Evolutionary conservation across 92 coral and sea anemone species (phyloP), one percentile per base, ranked within the genome.

Genomic region (Bergia puertoricense): DNA sequence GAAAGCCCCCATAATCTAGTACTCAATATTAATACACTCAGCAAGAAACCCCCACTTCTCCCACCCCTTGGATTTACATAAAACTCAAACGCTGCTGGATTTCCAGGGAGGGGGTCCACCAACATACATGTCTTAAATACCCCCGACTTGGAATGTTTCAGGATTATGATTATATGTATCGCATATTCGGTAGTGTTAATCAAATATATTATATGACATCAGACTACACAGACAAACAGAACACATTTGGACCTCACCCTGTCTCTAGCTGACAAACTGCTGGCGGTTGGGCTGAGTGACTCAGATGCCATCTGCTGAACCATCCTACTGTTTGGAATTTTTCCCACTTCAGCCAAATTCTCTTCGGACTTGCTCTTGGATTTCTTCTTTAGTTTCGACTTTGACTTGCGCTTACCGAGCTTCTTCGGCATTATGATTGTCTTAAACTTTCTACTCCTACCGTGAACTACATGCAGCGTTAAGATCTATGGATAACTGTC

Each of bases 261-360:
- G 68, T 97, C 98, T 91, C 92, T 86, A 8, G 92, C 85, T 22
- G 95, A 77, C 48, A 89, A 87, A 44, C 90, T 86, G 38, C 90
- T 88, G 5, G 92, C 90, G 42, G 88, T 89, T 74, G 98, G 96
- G 59, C 98, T 97, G 41, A 97, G 90, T 11, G 97, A 86, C 56
- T 92, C 93, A 46, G 99, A 97, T 72, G 99, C 99, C 99, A 97
- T 97, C 80, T 96, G 98, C 62, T 91, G 95, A 37, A 97, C 92
- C 95, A 97, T 92, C 30, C 89, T 93, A 65, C 81, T 89, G 86
- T 96, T 94, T 4, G 98, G 88, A n/a, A 93, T 89, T 80, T 88
- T 92, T n/a, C 98, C 97, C 39, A 95, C 77, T 62, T 92, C 88
- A 15, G 88, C 75, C 76, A 46, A 59, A 81, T 90, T 92, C 51